Evolutionary conservation across 1,140 invertebrate species (phyloP).

Genomic region (Battus philenor): DNA sequence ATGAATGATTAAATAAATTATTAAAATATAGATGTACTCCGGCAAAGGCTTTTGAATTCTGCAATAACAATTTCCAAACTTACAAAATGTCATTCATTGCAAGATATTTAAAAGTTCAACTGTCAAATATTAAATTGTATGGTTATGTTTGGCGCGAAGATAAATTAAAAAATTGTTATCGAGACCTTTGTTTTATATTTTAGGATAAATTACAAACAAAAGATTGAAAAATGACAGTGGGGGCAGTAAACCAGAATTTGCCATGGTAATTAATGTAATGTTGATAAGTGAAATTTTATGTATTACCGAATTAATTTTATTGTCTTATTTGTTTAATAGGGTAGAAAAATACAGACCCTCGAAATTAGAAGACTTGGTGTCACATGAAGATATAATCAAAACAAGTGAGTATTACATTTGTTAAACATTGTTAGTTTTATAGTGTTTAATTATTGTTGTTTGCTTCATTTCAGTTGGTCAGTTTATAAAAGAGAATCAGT

Average conservation of each 20-base stretch:
- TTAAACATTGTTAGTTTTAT: neutral
- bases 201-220: no score
- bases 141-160: no score
- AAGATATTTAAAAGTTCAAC: no score
- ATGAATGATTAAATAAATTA: no score
- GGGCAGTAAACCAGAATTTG: constrained; percentile 63
- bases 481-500: constrained; percentile 93
- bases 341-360: constrained; percentile 98
- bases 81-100: no score
- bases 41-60: no score
- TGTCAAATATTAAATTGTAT: no score
- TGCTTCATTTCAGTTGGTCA: constrained; percentile 85
- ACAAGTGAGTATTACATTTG: constrained; percentile 87
- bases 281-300: neutral
- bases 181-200: no score
- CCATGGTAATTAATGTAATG: constrained; percentile 67
- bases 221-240: constrained; percentile 45
- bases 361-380: constrained; percentile 94
- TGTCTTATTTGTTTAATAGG: constrained; percentile 77
- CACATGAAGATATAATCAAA: constrained; percentile 97
- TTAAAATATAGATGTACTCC: no score
- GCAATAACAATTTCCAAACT: no score
- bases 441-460: constrained; percentile 9
- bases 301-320: neutral
- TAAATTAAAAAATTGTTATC: no score